These are phyloP conservation scores for Agonum fuliginosum DNA, from an alignment of 2,888 invertebrate genomes.

Conservation along the genomic window DNA sequence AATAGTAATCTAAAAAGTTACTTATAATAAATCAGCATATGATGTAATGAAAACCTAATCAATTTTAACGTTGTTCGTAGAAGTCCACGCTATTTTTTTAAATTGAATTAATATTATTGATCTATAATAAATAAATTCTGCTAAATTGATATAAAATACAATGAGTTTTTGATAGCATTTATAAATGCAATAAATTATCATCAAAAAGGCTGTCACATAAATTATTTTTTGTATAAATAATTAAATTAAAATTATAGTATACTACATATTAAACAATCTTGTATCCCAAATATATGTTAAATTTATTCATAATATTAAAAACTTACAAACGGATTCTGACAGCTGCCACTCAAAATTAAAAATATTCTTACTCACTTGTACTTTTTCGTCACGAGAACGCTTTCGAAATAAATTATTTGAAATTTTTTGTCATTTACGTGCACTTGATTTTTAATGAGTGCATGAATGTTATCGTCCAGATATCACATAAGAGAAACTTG, in stretches of 20 bases:
- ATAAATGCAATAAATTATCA: conserved; percentile 5
- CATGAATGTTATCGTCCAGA: not conserved
- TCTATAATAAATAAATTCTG: not conserved
- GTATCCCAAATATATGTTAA: conserved; percentile 17
- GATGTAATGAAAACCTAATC: too few relatives aligned
- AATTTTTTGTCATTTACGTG: conserved; percentile 5
- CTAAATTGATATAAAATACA: not conserved
- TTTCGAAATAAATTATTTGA: conserved; percentile 15
- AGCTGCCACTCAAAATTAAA: conserved; percentile 42
- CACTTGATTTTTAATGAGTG: conserved; percentile 7
- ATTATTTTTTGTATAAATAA: conserved; percentile 19
- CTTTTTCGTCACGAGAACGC: conserved; percentile 15
- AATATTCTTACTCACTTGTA: conserved; percentile 9
- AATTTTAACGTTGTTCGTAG: too few relatives aligned
- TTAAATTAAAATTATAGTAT: conserved; percentile 8
- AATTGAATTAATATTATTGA: too few relatives aligned
- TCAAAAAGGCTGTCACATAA: not conserved
- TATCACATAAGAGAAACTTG: not conserved
- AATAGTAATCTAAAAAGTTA: too few relatives aligned
- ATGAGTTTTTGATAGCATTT: not conserved
- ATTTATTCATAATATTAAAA: conserved; percentile 23
- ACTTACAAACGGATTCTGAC: conserved; percentile 15
- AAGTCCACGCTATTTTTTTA: not conserved
- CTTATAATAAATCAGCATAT: too few relatives aligned
- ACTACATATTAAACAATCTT: not conserved